A percentile compares a stretch with the other conserved stretches of the same genome.
Conservation (phyloP, 2,888 invertebrate genomes). For the Hymenopus coronatus region DNA sequence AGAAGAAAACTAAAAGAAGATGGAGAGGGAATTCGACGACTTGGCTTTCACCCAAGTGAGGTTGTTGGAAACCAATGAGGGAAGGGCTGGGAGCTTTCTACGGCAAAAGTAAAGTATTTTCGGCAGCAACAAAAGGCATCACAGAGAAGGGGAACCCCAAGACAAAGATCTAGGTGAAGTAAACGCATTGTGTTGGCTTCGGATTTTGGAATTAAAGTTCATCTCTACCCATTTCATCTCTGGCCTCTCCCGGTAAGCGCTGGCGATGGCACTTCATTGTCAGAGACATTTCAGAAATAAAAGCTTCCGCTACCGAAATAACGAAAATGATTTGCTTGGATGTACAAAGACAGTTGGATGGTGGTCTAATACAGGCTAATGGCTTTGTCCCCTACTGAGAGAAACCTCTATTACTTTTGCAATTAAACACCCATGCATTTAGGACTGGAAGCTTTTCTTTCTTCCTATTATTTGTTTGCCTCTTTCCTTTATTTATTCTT, state of each 20-base stretch:
- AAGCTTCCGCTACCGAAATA: not conserved
- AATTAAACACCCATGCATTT: no score
- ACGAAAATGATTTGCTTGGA: not conserved
- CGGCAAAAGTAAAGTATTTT: constrained; percentile 26
- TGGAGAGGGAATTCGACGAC: not conserved
- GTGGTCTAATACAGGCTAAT: not conserved
- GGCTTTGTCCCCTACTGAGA: no score
- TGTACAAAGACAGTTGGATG: not conserved
- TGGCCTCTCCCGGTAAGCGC: not conserved
- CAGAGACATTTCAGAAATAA: not conserved
- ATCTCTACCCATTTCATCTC: constrained; percentile 1
- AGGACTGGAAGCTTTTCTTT: no score
- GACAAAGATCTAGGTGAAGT: constrained; percentile 6
- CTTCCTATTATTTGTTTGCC: no score
- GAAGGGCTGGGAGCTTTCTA: constrained; percentile 12
- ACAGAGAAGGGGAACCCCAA: not conserved
- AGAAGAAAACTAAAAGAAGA: constrained; percentile 11
- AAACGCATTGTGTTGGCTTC: not conserved
- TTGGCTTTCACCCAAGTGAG: constrained; percentile 30
- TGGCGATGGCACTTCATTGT: not conserved
- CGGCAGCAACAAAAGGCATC: constrained; percentile 17
- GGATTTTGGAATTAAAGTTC: constrained; percentile 10
- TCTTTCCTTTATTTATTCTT: no score
- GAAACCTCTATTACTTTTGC: no score
- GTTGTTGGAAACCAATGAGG: constrained; percentile 25